phyloP scores from a whole-genome alignment of 1,140 invertebrate genomes.

The Dysdera silvatica region DNA sequence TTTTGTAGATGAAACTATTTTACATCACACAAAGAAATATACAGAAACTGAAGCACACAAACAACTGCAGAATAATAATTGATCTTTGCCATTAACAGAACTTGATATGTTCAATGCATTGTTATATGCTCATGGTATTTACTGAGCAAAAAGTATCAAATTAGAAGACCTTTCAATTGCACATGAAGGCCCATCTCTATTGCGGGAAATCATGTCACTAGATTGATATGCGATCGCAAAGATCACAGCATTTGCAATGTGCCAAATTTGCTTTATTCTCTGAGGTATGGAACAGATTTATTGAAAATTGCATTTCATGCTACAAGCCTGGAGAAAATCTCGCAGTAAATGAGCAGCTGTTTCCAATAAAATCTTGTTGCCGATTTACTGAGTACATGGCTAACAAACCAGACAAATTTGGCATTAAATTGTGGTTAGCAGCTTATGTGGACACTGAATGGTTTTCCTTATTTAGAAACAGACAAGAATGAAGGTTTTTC shows the following conservation, averaged over 20 bases:
- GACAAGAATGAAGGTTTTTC: neutral
- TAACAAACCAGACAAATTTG: constrained; percentile 12
- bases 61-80: neutral
- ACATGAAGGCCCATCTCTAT: neutral
- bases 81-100: neutral
- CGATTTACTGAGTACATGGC: constrained; percentile 24
- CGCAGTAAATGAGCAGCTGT: constrained; percentile 23
- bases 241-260: neutral
- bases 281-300: constrained; percentile 13
- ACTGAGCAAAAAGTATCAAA: neutral
- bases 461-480: neutral
- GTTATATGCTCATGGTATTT: neutral
- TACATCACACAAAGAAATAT: neutral
- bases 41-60: neutral
- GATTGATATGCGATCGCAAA: neutral
- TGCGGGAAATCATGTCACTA: neutral
- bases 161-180: neutral
- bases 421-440: constrained; percentile 27
- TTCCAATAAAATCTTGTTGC: constrained; percentile 12
- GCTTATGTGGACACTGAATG: constrained; percentile 8
- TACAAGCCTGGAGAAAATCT: constrained; percentile 15
- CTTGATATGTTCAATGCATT: neutral
- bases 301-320: constrained; percentile 22
- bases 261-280: constrained; percentile 25
- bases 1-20: neutral